Conservation (phyloP, 2,113 vertebrate genomes). For the Albula goreensis region DNA sequence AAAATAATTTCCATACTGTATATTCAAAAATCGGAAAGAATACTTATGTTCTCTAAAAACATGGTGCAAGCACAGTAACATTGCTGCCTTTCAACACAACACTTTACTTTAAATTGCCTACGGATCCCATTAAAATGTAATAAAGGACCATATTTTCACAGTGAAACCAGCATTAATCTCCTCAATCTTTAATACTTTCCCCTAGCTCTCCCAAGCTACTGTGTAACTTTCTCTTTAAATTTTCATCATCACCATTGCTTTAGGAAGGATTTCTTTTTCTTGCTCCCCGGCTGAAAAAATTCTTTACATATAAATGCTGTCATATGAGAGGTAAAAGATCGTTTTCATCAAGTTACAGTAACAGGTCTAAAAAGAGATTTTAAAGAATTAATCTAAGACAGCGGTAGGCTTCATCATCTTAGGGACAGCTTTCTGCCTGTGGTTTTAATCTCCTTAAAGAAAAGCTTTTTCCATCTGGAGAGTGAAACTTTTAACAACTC, state of each 20-base stretch:
- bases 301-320: constrained; percentile 38
- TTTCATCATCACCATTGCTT: constrained; percentile 51
- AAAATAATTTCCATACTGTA: not conserved
- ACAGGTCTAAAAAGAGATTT: constrained; percentile 26
- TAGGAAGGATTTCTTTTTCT: constrained; percentile 19
- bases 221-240: constrained; percentile 46
- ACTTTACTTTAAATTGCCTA: constrained; percentile 53
- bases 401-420: constrained; percentile 29
- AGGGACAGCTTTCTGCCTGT: constrained; percentile 22
- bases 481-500: constrained; percentile 18
- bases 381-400: constrained; percentile 38
- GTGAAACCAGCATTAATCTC: constrained; percentile 24
- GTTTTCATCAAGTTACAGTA: constrained; percentile 29
- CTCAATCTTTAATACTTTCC: constrained; percentile 18
- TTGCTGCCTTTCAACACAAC: constrained; percentile 41
- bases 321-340: not conserved
- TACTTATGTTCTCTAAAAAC: not conserved
- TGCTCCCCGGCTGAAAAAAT: not conserved
- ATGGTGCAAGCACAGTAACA: not conserved
- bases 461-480: constrained; percentile 23
- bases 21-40: not conserved
- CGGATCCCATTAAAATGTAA: constrained; percentile 55
- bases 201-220: constrained; percentile 16
- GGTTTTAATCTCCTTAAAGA: constrained; percentile 46
- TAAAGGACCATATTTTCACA: constrained; percentile 53